phyloP scores from a whole-genome alignment of 2,888 invertebrate genomes.

The Drosophila monieri region DNA sequence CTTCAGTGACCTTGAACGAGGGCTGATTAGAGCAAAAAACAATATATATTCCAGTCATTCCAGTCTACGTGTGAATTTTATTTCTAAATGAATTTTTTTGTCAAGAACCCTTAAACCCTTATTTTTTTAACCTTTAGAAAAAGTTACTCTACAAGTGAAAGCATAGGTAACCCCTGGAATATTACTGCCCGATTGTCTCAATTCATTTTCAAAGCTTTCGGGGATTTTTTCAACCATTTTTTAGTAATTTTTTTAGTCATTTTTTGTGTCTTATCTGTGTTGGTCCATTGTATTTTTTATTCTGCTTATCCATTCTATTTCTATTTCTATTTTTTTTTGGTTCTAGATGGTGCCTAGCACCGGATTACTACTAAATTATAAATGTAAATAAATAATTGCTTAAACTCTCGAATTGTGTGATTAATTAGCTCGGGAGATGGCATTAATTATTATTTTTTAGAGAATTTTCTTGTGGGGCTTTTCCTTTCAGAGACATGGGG shows the following conservation, averaged over 20 bases:
- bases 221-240: conserved; percentile 9
- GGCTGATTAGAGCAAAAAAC: conserved; percentile 9
- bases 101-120: neutral
- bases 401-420: conserved; percentile 7
- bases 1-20: conserved; percentile 13
- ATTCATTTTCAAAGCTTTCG: conserved; percentile 27
- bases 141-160: conserved; percentile 11
- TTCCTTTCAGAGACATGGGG: conserved; percentile 22
- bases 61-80: neutral
- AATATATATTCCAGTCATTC: neutral
- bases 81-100: neutral
- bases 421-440: conserved; percentile 7
- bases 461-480: conserved; percentile 23
- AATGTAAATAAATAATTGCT: conserved; percentile 16
- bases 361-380: conserved; percentile 23
- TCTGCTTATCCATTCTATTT: conserved; percentile 27
- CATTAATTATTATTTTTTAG: neutral
- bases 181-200: conserved; percentile 5
- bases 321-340: conserved; percentile 12
- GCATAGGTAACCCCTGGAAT: conserved; percentile 4
- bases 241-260: conserved; percentile 5
- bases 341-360: conserved; percentile 37
- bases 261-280: conserved; percentile 4
- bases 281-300: conserved; percentile 19
- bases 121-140: neutral